These are phyloP conservation scores for Emberiza fucata DNA, from an alignment of 2,113 vertebrate species.

Conservation along the genomic window DNA sequence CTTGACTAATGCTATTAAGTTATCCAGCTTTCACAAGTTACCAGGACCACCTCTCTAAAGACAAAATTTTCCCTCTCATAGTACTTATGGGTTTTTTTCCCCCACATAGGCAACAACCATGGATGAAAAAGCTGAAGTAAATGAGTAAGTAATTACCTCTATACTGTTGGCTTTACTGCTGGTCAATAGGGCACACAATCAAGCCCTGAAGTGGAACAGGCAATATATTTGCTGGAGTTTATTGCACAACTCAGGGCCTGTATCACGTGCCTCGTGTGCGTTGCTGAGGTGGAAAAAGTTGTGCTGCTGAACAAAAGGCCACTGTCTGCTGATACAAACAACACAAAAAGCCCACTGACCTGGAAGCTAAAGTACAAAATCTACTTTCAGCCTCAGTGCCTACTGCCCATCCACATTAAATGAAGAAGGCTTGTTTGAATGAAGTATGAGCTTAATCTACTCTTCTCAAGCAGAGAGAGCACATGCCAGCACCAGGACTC, in stretches of 20 bases:
- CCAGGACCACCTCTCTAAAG: not conserved
- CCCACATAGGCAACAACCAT: not conserved
- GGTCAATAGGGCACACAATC: not conserved
- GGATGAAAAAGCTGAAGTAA: not conserved
- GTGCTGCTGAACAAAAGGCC: conserved; percentile 9
- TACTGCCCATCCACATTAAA: not conserved
- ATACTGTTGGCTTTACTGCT: not conserved
- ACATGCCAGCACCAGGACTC: not conserved
- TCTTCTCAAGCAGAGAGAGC: not conserved
- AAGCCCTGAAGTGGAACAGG: not conserved
- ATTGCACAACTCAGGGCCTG: not conserved
- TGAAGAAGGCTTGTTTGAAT: not conserved
- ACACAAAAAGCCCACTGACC: conserved; percentile 6
- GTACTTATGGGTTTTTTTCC: not conserved
- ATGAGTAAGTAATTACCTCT: not conserved
- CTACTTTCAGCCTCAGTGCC: not conserved
- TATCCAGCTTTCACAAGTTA: not conserved
- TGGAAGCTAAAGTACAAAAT: conserved; percentile 15
- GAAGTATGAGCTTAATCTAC: not conserved
- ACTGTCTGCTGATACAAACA: not conserved
- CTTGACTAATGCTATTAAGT: not conserved
- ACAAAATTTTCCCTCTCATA: not conserved
- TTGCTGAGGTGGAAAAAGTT: not conserved
- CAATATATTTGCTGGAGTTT: not conserved
- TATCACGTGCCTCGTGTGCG: rapidly evolving